A percentile compares a stretch with the other conserved stretches of the same genome.
Evolutionary conservation across 1,140 invertebrate genomes (phyloP).

Genomic region (Atta cephalotes): DNA sequence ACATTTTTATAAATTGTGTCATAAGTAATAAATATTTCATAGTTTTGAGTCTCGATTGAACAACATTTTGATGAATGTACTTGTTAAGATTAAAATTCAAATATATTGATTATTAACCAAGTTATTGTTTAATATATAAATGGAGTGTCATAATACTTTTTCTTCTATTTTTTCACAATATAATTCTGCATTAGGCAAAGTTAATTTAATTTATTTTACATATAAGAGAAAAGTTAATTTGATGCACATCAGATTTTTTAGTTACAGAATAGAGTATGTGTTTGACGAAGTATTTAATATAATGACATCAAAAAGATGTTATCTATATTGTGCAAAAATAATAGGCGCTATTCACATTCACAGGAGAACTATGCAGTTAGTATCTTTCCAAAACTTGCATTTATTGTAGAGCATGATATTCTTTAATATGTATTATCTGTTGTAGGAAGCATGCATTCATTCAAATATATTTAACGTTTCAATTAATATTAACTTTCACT

Average conservation of each 20-base stretch:
- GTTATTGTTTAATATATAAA: too few relatives aligned
- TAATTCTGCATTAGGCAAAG: not conserved
- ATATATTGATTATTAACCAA: too few relatives aligned
- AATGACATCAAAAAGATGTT: constrained; percentile 2
- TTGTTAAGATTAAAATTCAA: too few relatives aligned
- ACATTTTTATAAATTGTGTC: too few relatives aligned
- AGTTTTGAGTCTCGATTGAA: too few relatives aligned
- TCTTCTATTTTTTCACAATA: not conserved
- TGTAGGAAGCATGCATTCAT: not conserved
- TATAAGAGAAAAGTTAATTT: not conserved
- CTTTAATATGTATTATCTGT: not conserved
- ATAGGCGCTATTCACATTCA: constrained; percentile 32
- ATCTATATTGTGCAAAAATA: constrained; percentile 28
- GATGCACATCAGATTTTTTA: not conserved
- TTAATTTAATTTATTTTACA: constrained; percentile 10
- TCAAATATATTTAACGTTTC: not conserved
- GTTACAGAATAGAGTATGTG: constrained; percentile 54
- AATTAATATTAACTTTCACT: not conserved
- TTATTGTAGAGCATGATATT: not conserved
- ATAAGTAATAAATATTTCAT: too few relatives aligned
- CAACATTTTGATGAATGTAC: too few relatives aligned
- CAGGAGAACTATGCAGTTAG: constrained; percentile 19
- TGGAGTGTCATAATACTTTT: too few relatives aligned
- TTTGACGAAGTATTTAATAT: constrained; percentile 29
- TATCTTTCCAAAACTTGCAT: constrained; percentile 11